Conservation (phyloP, 92 coral and sea anemone genomes). For the Palythoa heliodiscus region DNA sequence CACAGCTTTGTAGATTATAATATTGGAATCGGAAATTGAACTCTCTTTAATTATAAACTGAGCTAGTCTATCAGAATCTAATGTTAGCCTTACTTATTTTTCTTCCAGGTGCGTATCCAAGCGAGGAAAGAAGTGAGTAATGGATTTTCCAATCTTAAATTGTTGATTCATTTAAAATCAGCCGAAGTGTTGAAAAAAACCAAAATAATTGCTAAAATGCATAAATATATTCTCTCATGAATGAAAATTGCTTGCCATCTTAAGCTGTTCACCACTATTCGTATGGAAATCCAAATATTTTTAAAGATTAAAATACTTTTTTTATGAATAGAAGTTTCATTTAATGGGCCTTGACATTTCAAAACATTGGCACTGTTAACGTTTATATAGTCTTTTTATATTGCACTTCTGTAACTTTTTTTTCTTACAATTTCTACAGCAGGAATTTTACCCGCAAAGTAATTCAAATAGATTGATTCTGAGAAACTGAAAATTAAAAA, state of each 20-base stretch:
- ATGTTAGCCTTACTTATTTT: background rate
- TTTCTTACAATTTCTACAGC: background rate
- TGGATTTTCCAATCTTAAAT: constrained; percentile 2
- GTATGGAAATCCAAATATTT: constrained; percentile 14
- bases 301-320: background rate
- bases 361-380: background rate
- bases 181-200: background rate
- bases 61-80: background rate
- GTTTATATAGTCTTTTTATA: background rate
- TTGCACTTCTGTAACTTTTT: background rate
- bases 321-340: background rate
- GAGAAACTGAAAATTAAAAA: background rate
- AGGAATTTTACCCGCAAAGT: background rate
- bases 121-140: constrained; percentile 37
- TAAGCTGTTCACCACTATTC: background rate
- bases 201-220: background rate
- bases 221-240: background rate
- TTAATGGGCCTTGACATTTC: background rate
- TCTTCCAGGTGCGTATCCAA: constrained; percentile 25
- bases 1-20: background rate
- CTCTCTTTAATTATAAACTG: background rate
- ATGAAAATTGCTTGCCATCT: background rate
- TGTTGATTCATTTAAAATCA: background rate
- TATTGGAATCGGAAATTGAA: background rate
- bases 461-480: background rate